A percentile compares a stretch with the other conserved stretches of the same genome.
phyloP scores from a whole-genome alignment of 1,140 invertebrate species.

The Hylaeus volcanicus region DNA sequence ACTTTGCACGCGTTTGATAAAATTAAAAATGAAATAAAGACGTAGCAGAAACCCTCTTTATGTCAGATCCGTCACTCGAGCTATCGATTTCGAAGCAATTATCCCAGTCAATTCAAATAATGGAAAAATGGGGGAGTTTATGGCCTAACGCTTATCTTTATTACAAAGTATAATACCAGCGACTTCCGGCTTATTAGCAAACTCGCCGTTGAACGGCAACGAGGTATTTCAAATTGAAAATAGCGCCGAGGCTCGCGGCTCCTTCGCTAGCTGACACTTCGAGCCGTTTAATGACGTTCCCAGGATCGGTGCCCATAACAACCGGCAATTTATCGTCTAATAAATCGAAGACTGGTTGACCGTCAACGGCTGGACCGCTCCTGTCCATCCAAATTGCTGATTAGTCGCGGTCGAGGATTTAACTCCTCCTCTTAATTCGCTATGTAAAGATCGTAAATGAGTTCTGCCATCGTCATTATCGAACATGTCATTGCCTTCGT shows the following conservation, averaged over 20 bases:
- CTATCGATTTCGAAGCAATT: not conserved
- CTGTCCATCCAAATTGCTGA: constrained; percentile 67
- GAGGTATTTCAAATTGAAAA: constrained; percentile 41
- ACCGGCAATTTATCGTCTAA: constrained; percentile 78
- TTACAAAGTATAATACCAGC: constrained; percentile 36
- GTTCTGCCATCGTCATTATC: not conserved
- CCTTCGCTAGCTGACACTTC: constrained; percentile 34
- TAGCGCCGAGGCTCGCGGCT: not conserved
- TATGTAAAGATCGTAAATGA: too few species aligned
- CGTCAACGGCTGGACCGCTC: constrained; percentile 70
- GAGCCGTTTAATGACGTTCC: constrained; percentile 46
- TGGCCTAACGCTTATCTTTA: constrained; percentile 22
- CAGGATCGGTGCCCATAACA: constrained; percentile 65
- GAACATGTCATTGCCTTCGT: not conserved
- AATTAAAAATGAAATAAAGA: too few species aligned
- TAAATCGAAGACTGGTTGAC: constrained; percentile 77
- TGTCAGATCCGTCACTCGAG: not conserved
- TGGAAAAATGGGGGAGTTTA: not conserved
- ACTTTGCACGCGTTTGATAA: too few species aligned
- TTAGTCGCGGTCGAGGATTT: constrained; percentile 29
- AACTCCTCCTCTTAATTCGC: not conserved
- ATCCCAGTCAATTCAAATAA: not conserved
- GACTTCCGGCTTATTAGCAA: constrained; percentile 22
- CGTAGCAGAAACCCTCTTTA: too few species aligned
- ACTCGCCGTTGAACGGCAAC: not conserved